Conservation (phyloP, 2,888 invertebrate genomes). For the Pherbina coryleti region DNA sequence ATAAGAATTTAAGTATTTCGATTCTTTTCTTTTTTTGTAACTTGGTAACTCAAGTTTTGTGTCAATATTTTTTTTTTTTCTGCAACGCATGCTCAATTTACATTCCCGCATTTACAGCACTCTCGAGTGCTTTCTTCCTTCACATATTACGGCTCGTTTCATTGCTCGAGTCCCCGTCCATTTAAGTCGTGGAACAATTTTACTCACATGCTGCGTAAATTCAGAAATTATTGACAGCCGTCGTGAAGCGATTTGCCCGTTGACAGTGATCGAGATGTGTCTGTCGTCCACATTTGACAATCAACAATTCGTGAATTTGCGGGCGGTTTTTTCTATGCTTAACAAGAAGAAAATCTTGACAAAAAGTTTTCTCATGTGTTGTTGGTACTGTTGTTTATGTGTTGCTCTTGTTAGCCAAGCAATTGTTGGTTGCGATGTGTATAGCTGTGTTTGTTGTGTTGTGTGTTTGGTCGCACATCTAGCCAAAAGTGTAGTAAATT, state of each 20-base stretch:
- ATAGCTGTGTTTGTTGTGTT: neutral
- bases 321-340: slow-evolving; percentile 58
- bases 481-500: slow-evolving; percentile 66
- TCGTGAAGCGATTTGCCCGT: slow-evolving; percentile 48
- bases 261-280: slow-evolving; percentile 69
- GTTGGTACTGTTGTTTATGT: slow-evolving; percentile 15
- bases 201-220: slow-evolving; percentile 60
- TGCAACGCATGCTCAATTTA: neutral
- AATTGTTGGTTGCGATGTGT: neutral
- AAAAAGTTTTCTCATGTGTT: slow-evolving; percentile 35
- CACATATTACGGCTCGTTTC: neutral
- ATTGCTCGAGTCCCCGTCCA: neutral
- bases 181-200: slow-evolving; percentile 48
- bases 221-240: slow-evolving; percentile 65
- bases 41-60: neutral
- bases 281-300: slow-evolving; percentile 45
- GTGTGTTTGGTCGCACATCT: slow-evolving; percentile 25
- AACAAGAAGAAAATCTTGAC: slow-evolving; percentile 67
- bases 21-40: too few relatives aligned
- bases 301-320: slow-evolving; percentile 57
- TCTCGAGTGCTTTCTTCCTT: too few relatives aligned
- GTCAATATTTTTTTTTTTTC: neutral
- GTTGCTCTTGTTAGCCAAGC: slow-evolving; percentile 48
- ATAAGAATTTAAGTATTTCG: too few relatives aligned
- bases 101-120: neutral